phyloP scores from a whole-genome alignment of 2,113 vertebrate genomes.

The Melanocharis versteri region DNA sequence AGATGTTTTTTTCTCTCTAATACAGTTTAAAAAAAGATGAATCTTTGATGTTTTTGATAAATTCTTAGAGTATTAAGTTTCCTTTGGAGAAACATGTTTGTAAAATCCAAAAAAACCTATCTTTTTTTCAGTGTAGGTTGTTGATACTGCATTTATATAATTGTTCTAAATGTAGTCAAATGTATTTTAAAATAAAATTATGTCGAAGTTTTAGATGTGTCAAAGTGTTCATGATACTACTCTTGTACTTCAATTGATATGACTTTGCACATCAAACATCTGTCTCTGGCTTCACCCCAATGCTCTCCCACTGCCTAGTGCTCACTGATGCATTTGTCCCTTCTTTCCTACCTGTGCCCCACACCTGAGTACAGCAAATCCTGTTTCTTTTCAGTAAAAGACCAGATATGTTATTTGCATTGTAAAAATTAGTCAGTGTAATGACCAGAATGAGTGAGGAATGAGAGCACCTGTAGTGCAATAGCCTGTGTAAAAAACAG shows the following conservation, averaged over 20 bases:
- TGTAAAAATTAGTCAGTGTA: not conserved
- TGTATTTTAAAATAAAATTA: not conserved
- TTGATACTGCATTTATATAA: not conserved
- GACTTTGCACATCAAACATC: not conserved
- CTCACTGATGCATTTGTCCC: not conserved
- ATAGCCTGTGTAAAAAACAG: not conserved
- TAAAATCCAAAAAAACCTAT: not conserved
- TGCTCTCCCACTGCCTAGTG: not conserved
- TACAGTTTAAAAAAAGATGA: not conserved
- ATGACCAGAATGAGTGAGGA: not conserved
- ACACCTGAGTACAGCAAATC: not conserved
- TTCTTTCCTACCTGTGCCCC: not conserved
- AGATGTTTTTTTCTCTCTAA: not conserved
- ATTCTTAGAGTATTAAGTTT: not conserved
- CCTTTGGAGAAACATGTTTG: not conserved
- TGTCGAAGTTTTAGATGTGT: not conserved
- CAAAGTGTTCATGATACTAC: not conserved
- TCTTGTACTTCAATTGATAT: not conserved
- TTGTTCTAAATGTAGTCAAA: not conserved
- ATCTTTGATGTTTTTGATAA: not conserved
- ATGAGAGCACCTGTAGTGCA: not conserved
- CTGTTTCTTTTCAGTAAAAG: not conserved
- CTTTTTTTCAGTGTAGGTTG: not conserved
- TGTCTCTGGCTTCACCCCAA: not conserved
- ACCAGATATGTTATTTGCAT: rapidly evolving